Percentiles rank a stretch among this genome's conserved stretches.
Evolutionary conservation across 64 coral and sea anemone genomes (phyloP).

Genomic region (Montipora capricornis): DNA sequence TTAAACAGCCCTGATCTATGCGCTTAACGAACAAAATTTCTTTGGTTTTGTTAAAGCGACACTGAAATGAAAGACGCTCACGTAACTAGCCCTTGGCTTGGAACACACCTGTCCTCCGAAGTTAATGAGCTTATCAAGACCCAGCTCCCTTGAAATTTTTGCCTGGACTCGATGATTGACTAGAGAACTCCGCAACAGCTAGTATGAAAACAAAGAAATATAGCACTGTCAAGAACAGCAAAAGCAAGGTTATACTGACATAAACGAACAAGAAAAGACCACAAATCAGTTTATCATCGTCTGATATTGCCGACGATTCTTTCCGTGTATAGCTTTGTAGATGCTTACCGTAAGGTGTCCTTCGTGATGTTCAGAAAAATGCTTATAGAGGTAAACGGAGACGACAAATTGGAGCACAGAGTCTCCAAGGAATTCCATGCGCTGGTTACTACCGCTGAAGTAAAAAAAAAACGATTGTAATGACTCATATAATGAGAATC

Average conservation of each 20-base stretch:
- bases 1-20: too few species aligned
- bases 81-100: too few species aligned
- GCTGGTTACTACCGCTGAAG: conserved; percentile 90
- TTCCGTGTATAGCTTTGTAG: neutral
- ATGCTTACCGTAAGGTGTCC: conserved; percentile 90
- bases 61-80: too few species aligned
- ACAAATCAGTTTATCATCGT: neutral
- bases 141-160: conserved; percentile 81
- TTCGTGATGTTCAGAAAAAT: conserved; percentile 99
- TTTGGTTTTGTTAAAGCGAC: too few species aligned
- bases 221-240: neutral
- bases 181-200: conserved; percentile 93
- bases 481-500: too few species aligned
- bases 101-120: conserved; percentile 74
- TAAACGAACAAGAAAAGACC: neutral
- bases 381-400: conserved; percentile 87
- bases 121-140: conserved; percentile 86
- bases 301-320: too few species aligned
- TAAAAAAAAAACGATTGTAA: neutral
- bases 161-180: conserved; percentile 93
- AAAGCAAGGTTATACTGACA: neutral
- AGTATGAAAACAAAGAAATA: neutral
- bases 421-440: conserved; percentile 97
- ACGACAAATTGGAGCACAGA: conserved; percentile 96
- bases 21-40: too few species aligned